phyloP scores from a whole-genome alignment of 2,113 vertebrate genomes.

The Nesoenas mayeri region DNA sequence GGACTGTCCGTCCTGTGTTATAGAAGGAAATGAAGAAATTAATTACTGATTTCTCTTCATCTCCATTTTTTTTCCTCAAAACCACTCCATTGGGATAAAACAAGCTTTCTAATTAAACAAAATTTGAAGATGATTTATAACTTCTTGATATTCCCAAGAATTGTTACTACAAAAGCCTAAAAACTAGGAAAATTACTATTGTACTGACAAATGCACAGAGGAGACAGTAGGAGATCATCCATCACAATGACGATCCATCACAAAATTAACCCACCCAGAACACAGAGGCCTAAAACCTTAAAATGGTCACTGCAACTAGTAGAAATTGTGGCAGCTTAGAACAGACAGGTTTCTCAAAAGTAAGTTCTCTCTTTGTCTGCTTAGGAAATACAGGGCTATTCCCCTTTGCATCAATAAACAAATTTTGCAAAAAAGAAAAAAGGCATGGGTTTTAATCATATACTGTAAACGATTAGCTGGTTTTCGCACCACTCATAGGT shows the following conservation, averaged over 20 bases:
- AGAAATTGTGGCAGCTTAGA: background rate
- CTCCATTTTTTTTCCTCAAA: background rate
- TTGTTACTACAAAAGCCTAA: background rate
- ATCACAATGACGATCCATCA: slow-evolving; percentile 47
- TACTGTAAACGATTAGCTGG: slow-evolving; percentile 23
- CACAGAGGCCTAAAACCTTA: slow-evolving; percentile 1
- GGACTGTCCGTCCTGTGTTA: background rate
- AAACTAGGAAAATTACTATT: background rate
- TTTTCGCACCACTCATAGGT: slow-evolving; percentile 60
- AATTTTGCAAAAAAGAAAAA: slow-evolving; percentile 4
- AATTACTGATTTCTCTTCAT: background rate
- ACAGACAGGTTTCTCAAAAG: background rate
- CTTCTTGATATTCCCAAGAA: background rate
- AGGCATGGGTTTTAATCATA: slow-evolving; percentile 38
- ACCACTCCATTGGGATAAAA: background rate
- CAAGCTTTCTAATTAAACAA: background rate
- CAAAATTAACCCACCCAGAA: slow-evolving; percentile 53
- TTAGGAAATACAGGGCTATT: background rate
- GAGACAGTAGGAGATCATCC: background rate
- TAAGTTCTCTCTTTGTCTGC: background rate
- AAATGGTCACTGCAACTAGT: background rate
- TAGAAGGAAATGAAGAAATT: background rate
- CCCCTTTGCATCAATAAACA: background rate
- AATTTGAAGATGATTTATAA: background rate
- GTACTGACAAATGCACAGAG: background rate